A percentile compares a stretch with the other conserved stretches of the same genome.
Evolutionary conservation across 2,888 invertebrate species (phyloP).

Genomic region (Dicroscelio sp.): DNA sequence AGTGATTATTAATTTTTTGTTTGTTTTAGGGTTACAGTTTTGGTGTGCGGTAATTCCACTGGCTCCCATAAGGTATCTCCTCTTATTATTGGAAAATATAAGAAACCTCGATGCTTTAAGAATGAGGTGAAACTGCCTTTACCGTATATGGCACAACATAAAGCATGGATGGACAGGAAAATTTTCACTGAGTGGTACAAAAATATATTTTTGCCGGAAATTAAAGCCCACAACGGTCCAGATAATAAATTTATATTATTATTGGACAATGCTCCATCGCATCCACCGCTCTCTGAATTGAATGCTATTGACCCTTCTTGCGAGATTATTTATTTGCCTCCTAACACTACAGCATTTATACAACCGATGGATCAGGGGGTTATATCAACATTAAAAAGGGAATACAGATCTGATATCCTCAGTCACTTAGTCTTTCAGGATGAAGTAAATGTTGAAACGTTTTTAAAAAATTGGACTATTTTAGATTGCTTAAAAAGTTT

Average conservation of each 20-base stretch:
- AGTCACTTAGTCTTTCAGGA: not conserved
- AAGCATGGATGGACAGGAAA: constrained; percentile 36
- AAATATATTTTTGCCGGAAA: constrained; percentile 13
- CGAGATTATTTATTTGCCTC: not conserved
- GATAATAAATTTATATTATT: constrained; percentile 1
- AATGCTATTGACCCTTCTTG: not conserved
- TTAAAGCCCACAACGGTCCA: not conserved
- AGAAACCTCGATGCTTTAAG: constrained; percentile 85
- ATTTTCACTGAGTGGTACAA: constrained; percentile 39
- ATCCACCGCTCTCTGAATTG: not conserved
- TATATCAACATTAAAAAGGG: not conserved
- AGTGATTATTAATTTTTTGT: not conserved
- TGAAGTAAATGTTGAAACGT: not conserved
- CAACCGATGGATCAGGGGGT: constrained; percentile 22
- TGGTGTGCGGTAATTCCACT: constrained; percentile 85
- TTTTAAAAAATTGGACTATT: not conserved
- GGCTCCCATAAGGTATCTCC: constrained; percentile 85
- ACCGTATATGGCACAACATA: constrained; percentile 37
- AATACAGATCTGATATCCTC: not conserved
- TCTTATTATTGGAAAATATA: constrained; percentile 86
- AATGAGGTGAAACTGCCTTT: constrained; percentile 57
- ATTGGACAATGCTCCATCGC: no score
- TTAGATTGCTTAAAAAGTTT: not conserved
- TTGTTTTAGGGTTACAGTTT: constrained; percentile 65
- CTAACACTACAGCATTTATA: not conserved